Evolutionary conservation across 2,797 vertebrate species (phyloP).

Genomic region (Mormyrus hasselquistii): DNA sequence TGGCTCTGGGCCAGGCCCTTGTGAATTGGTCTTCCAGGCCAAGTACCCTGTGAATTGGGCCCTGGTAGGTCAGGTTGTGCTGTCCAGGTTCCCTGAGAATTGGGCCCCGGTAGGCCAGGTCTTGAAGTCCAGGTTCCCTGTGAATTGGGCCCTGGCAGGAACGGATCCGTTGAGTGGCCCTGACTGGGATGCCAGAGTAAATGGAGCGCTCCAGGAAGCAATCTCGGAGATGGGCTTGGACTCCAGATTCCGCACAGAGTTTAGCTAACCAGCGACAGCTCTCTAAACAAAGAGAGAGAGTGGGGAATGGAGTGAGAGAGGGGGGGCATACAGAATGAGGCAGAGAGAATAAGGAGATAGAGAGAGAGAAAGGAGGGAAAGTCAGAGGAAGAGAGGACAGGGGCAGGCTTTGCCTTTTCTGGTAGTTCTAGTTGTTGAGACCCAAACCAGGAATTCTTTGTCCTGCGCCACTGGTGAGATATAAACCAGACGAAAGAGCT

Average conservation of each 20-base stretch:
- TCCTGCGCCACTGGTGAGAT: conserved; percentile 60
- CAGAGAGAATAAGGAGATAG: conserved; percentile 22
- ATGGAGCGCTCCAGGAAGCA: not conserved
- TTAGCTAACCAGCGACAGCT: conserved; percentile 80
- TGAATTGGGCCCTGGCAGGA: not conserved
- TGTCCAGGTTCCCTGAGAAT: not conserved
- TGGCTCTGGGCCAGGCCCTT: not conserved
- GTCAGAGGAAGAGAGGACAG: conserved; percentile 30
- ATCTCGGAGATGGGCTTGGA: not conserved
- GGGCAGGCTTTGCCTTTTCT: conserved; percentile 86
- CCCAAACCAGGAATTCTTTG: conserved; percentile 67
- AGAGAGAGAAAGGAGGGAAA: conserved; percentile 37
- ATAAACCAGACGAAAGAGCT: conserved; percentile 56
- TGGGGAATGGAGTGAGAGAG: conserved; percentile 10
- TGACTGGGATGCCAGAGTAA: conserved; percentile 6
- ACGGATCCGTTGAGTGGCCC: not conserved
- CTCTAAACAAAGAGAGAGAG: conserved; percentile 70
- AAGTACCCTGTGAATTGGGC: not conserved
- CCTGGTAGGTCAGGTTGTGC: not conserved
- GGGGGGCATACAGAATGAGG: conserved; percentile 18
- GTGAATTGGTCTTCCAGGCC: not conserved
- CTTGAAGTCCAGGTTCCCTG: not conserved
- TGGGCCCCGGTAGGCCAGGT: not conserved
- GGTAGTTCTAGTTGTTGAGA: conserved; percentile 78
- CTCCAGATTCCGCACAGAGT: conserved; percentile 63